Percentiles rank a stretch among this genome's conserved stretches.
These are phyloP conservation scores for Nansenia antarctica DNA, from an alignment of 2,113 vertebrate species.

Conservation along the genomic window DNA sequence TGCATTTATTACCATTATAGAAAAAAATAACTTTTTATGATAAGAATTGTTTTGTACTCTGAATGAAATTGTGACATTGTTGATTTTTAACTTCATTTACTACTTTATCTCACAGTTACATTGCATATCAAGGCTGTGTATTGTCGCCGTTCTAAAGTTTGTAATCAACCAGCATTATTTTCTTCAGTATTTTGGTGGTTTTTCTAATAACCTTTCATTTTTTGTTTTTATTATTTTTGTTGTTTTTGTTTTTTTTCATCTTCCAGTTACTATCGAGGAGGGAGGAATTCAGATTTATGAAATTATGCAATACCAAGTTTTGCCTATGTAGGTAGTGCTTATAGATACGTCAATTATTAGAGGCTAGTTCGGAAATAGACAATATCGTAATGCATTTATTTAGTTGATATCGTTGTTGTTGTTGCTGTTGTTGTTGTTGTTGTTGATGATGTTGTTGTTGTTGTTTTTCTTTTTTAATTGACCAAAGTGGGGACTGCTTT, in stretches of 20 bases:
- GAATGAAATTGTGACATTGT: conserved; percentile 92
- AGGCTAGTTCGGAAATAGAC: conserved; percentile 96
- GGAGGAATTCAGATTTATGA: conserved; percentile 96
- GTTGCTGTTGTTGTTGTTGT: conserved; percentile 72
- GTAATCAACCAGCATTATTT: conserved; percentile 98
- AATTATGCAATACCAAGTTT: conserved; percentile 99
- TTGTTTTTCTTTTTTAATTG: conserved; percentile 84
- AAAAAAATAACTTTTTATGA: conserved; percentile 97
- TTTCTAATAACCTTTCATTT: conserved; percentile 86
- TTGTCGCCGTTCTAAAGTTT: conserved; percentile 98
- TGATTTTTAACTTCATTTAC: conserved; percentile 99
- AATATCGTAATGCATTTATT: conserved; percentile 86
- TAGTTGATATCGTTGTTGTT: conserved; percentile 85
- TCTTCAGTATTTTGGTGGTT: conserved; percentile 97
- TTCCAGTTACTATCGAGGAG: conserved; percentile 97
- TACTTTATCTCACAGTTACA: conserved; percentile 99
- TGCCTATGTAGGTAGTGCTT: conserved; percentile 99
- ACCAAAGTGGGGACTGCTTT: conserved; percentile 99
- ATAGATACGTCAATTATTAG: conserved; percentile 99
- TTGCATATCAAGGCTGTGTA: conserved; percentile 99
- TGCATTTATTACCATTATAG: conserved; percentile 99
- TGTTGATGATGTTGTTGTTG: conserved; percentile 79
- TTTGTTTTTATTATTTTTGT: conserved; percentile 83
- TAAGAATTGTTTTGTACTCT: conserved; percentile 99
- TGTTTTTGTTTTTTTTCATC: conserved; percentile 88